Conservation (phyloP, 2,888 invertebrate genomes). For the Desoria tigrina region DNA sequence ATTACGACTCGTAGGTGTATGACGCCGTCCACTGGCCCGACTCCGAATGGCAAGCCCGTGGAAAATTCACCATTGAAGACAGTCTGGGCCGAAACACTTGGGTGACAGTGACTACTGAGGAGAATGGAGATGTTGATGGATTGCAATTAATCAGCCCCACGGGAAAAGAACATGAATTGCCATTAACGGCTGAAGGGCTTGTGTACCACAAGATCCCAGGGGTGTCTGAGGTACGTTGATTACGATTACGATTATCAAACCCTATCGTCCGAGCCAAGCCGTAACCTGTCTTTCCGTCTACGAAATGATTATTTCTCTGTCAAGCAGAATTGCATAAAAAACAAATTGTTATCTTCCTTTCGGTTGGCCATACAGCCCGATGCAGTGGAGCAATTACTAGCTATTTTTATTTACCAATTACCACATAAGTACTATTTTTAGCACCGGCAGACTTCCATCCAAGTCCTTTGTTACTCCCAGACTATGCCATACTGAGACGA, state of each 20-base stretch:
- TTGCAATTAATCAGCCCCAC: constrained; percentile 53
- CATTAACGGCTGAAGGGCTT: constrained; percentile 53
- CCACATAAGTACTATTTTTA: constrained; percentile 17
- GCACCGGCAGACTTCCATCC: not conserved
- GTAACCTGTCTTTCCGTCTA: not conserved
- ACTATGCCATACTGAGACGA: too few relatives aligned
- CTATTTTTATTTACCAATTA: constrained; percentile 15
- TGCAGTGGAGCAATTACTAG: not conserved
- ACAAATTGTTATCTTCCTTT: not conserved
- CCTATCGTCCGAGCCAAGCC: not conserved
- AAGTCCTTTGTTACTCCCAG: too few relatives aligned
- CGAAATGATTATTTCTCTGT: constrained; percentile 37
- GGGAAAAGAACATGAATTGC: constrained; percentile 53
- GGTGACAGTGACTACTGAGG: constrained; percentile 53
- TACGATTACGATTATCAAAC: not conserved
- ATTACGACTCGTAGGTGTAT: constrained; percentile 41
- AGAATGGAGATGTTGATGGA: constrained; percentile 54
- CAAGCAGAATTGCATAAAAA: constrained; percentile 14
- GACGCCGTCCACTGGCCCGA: constrained; percentile 53
- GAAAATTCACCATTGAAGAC: constrained; percentile 53
- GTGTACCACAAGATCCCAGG: constrained; percentile 53
- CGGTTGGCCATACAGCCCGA: not conserved
- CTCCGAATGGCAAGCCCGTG: constrained; percentile 50
- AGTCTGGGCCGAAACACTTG: constrained; percentile 53
- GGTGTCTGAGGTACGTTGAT: constrained; percentile 51